Evolutionary conservation across 2,888 invertebrate species (phyloP).

Genomic region (Acrobasis consociella): DNA sequence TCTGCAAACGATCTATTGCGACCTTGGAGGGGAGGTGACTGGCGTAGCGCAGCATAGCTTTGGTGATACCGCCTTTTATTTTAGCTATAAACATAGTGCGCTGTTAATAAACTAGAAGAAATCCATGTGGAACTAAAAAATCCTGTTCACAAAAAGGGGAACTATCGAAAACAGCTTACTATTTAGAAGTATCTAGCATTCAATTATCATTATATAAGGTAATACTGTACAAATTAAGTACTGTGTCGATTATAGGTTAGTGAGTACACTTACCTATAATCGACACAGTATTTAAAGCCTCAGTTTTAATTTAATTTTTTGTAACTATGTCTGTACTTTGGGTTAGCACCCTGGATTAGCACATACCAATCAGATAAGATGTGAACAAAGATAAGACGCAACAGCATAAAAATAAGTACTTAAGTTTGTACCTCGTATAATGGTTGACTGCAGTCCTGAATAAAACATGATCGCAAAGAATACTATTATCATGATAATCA

Average conservation of each 20-base stretch:
- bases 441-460: constrained; percentile 73
- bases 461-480: constrained; percentile 76
- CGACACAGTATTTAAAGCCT: no score
- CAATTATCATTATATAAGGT: no score
- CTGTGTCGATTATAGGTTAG: no score
- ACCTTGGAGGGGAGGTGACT: constrained; percentile 79
- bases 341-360: no score
- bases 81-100: constrained; percentile 51
- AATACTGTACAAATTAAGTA: no score
- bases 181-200: no score
- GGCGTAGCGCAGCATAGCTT: constrained; percentile 82
- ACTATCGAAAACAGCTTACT: no score
- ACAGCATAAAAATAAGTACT: constrained; percentile 1
- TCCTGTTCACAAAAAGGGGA: background rate
- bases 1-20: constrained; percentile 83
- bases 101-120: background rate
- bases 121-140: background rate
- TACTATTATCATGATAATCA: constrained; percentile 70
- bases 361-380: background rate
- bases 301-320: no score
- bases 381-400: background rate
- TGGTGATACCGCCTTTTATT: constrained; percentile 81
- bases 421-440: constrained; percentile 62
- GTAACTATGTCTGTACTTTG: no score
- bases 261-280: no score